Conservation (phyloP, 2,888 invertebrate genomes). For the Brachynemurus nebulosus region DNA sequence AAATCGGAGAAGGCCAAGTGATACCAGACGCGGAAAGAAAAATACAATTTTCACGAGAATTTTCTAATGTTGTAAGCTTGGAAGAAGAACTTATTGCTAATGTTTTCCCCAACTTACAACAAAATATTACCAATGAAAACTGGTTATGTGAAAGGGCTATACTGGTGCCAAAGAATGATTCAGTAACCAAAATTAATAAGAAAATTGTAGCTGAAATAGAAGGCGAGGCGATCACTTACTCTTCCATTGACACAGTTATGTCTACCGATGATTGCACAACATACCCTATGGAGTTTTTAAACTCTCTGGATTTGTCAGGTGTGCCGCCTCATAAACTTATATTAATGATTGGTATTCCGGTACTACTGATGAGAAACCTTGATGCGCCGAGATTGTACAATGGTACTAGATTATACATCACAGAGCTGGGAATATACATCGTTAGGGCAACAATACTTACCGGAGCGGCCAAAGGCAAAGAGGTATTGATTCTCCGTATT, state of each 20-base stretch:
- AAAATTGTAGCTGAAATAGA: neutral
- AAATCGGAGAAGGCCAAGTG: slow-evolving; percentile 14
- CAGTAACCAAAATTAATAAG: neutral
- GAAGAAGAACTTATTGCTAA: slow-evolving; percentile 7
- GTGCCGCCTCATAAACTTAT: neutral
- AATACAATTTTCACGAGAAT: neutral
- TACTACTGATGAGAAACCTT: neutral
- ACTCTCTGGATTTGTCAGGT: neutral
- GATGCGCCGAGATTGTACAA: neutral
- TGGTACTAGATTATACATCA: neutral
- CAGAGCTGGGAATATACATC: neutral
- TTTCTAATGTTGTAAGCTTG: neutral
- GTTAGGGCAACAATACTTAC: slow-evolving; percentile 10
- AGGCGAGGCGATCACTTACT: neutral
- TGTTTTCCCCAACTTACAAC: slow-evolving; percentile 9
- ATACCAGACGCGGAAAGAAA: neutral
- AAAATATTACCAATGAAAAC: neutral
- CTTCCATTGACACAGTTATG: neutral
- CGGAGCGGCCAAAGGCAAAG: slow-evolving; percentile 2
- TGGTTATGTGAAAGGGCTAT: neutral
- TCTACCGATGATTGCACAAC: neutral
- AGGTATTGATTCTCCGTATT: too few relatives aligned
- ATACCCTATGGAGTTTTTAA: neutral
- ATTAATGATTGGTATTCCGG: too few relatives aligned
- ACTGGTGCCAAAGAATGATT: neutral